Base-by-base conservation (phyloP, 1,140 invertebrate genomes). In the Forficula auricularia region DNA sequence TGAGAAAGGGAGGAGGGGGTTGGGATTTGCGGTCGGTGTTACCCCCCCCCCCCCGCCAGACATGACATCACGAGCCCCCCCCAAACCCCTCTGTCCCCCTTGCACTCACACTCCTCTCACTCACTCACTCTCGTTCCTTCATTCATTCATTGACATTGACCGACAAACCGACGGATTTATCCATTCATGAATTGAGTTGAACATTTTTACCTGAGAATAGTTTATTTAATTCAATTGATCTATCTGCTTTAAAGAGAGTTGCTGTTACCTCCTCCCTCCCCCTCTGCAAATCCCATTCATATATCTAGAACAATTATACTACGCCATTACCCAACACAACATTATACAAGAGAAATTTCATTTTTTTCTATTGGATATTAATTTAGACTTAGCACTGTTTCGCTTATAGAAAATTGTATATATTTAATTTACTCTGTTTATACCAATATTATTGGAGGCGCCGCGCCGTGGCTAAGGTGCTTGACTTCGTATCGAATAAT, bases 21-120 rank as follows among this genome's bases (percentile, higher is more conserved):
- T n/a, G n/a, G n/a, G n/a, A n/a, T n/a, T n/a, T n/a, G n/a, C n/a
- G n/a, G n/a, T n/a, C n/a, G n/a, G n/a, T n/a, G n/a, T n/a, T n/a
- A n/a, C n/a, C 20, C 12, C 12, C 16, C 30, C 38, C 2, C 32
- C 27, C 10, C 19, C 16, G 8, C 20, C 18, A n/a, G 41, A 1
- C 22, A 19, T 40, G 19, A 2, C 19, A 15, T 36, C 33, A n/a
- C 16, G 3, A 18, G 31, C 31, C 42, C 33, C 30, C 37, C 37
- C 41, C 43, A 14, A 10, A 13, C n/a, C 41, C 40, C 43, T 14
- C 19, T 14, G 14, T 12, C 16, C 13, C 9, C 38, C 43, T 14
- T 16, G 9, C 43, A 4, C 14, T 7, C 22, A 22, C 35, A 18
- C 19, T 12, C 32, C 9, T 37, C 14, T 30, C 27, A 19, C 7